These are phyloP conservation scores for Anoura caudifer DNA, from an alignment of 2,113 vertebrate species.

Conservation along the genomic window DNA sequence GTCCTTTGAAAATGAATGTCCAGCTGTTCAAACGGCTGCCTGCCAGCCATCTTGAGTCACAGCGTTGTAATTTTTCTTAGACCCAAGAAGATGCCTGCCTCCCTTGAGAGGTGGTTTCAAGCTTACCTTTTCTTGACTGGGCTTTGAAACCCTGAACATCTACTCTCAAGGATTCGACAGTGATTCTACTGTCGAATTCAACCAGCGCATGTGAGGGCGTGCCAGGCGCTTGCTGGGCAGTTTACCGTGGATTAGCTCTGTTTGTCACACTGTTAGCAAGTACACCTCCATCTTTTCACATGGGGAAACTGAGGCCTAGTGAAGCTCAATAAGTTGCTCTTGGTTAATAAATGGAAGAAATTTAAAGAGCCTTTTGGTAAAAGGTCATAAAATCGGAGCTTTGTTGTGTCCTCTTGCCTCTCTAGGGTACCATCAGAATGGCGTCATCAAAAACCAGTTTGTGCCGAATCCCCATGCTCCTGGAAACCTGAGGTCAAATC, in stretches of 20 bases:
- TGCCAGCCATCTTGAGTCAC: neutral
- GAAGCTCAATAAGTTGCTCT: neutral
- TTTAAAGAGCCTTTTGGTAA: neutral
- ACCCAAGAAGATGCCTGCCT: neutral
- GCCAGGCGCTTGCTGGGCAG: neutral
- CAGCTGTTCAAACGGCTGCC: neutral
- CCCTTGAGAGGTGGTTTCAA: neutral
- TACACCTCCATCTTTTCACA: neutral
- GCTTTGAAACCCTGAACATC: neutral
- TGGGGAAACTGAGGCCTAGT: neutral
- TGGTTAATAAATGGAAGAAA: neutral
- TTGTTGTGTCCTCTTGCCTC: neutral
- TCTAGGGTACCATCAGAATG: constrained; percentile 91
- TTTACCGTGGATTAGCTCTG: neutral
- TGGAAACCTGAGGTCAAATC: constrained; percentile 78
- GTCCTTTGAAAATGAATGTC: neutral
- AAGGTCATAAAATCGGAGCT: neutral
- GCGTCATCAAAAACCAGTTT: constrained; percentile 83
- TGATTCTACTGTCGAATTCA: neutral
- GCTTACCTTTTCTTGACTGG: neutral
- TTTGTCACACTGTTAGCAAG: neutral
- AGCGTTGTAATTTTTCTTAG: neutral
- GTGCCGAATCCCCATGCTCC: constrained; percentile 78
- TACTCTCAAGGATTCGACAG: too few species aligned
- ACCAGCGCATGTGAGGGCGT: too few species aligned